Evolutionary conservation across 2,113 vertebrate genomes (phyloP).

Genomic region (Corythaixoides concolor): DNA sequence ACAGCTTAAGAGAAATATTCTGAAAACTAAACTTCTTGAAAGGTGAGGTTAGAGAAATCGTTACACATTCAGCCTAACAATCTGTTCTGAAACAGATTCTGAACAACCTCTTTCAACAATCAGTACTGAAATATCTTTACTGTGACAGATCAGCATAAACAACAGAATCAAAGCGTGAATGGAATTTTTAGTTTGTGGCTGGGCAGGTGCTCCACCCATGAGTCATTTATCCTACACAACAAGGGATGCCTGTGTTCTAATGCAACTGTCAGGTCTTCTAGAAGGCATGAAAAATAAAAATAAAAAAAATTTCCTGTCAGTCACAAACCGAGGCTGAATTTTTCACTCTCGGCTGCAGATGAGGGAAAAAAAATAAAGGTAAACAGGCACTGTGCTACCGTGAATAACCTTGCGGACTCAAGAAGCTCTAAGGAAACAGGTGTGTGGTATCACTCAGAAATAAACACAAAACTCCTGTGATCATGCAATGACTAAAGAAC

Average conservation of each 20-base stretch:
- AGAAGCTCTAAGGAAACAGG: constrained; percentile 23
- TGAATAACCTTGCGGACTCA: neutral
- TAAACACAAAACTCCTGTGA: neutral
- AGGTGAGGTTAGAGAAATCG: neutral
- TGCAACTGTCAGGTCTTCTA: constrained; percentile 2
- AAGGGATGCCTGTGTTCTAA: neutral
- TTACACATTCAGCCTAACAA: neutral
- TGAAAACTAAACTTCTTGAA: neutral
- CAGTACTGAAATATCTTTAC: neutral
- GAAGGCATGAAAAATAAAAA: neutral
- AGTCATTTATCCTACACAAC: constrained; percentile 40
- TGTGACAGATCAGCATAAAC: constrained; percentile 30
- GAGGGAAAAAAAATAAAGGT: neutral
- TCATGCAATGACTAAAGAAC: too few species aligned
- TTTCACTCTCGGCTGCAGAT: neutral
- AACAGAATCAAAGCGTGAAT: constrained; percentile 63
- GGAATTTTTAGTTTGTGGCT: constrained; percentile 66
- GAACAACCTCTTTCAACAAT: neutral
- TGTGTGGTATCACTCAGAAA: neutral
- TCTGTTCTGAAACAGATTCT: neutral
- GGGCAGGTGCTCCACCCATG: constrained; percentile 63
- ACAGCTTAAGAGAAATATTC: neutral
- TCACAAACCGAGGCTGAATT: neutral
- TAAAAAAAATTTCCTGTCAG: neutral
- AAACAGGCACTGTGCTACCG: neutral